Evolutionary conservation across 2,797 vertebrate species (phyloP).

Genomic region (Phalanger gymnotis): DNA sequence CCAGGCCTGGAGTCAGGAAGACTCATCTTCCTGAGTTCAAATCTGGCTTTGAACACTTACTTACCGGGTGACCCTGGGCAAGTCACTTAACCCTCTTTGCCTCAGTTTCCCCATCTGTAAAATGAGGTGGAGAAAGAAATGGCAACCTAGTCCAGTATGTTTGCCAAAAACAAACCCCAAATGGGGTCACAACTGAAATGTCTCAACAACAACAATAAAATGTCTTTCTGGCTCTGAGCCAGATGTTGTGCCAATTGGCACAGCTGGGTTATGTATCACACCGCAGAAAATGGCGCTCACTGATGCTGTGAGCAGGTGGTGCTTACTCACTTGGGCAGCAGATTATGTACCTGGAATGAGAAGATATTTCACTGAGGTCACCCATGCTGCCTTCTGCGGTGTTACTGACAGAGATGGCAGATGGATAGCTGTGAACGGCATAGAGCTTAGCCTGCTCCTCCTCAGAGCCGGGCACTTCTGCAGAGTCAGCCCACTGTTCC

Average conservation of each 20-base stretch:
- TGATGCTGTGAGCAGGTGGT: too few relatives aligned
- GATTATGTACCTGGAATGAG: constrained; percentile 92
- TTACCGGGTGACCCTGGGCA: neutral
- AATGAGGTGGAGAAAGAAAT: neutral
- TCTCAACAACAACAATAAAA: neutral
- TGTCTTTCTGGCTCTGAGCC: neutral
- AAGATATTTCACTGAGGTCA: constrained; percentile 95
- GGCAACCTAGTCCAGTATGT: too few relatives aligned
- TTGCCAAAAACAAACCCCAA: neutral
- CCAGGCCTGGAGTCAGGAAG: neutral
- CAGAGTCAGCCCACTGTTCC: constrained; percentile 89
- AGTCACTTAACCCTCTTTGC: too few relatives aligned
- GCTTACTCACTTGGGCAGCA: rapidly evolving
- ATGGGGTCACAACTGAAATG: too few relatives aligned
- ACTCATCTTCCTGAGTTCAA: neutral
- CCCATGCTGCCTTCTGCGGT: constrained; percentile 91
- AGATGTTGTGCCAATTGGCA: too few relatives aligned
- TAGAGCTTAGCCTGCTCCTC: constrained; percentile 91
- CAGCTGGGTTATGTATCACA: too few relatives aligned
- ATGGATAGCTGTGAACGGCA: constrained; percentile 87
- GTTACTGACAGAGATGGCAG: constrained; percentile 85
- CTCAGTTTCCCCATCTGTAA: neutral
- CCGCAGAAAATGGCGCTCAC: too few relatives aligned
- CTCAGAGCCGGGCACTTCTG: constrained; percentile 84
- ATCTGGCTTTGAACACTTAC: neutral